Percentiles rank a stretch among this genome's conserved stretches.
These are phyloP conservation scores for Sinocyclocheilus rhinocerous DNA, from an alignment of 2,113 vertebrate genomes.

Conservation along the genomic window DNA sequence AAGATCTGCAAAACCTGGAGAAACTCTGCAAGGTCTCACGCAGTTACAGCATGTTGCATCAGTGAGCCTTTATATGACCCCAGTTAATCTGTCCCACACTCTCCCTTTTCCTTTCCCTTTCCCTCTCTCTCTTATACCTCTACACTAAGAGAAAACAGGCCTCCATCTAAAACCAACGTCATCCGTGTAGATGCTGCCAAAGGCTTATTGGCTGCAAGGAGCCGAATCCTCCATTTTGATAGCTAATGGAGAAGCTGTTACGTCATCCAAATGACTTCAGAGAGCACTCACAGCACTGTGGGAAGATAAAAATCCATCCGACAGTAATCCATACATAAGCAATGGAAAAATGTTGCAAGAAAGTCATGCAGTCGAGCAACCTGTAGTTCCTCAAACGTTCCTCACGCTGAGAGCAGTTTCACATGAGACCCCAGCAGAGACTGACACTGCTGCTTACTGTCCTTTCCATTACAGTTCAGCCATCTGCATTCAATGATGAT, in stretches of 20 bases:
- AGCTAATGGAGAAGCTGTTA: constrained; percentile 17
- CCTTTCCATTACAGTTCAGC: background rate
- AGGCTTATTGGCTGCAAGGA: background rate
- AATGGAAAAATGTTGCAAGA: constrained; percentile 15
- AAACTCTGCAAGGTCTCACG: background rate
- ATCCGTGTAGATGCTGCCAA: constrained; percentile 20
- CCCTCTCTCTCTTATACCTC: constrained; percentile 25
- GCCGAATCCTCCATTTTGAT: constrained; percentile 47
- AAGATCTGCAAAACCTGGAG: constrained; percentile 16
- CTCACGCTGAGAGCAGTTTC: background rate
- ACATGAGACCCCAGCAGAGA: constrained; percentile 8
- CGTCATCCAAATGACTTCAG: constrained; percentile 35
- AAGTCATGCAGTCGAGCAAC: background rate
- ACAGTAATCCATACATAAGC: background rate
- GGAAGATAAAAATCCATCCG: background rate
- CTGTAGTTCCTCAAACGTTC: background rate
- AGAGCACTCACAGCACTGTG: background rate
- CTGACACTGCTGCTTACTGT: background rate
- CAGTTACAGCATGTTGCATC: constrained; percentile 67
- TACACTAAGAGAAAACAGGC: constrained; percentile 48
- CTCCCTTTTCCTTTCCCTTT: constrained; percentile 32
- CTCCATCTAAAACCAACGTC: constrained; percentile 42
- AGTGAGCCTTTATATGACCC: constrained; percentile 52
- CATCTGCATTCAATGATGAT: background rate
- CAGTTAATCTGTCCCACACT: constrained; percentile 44